Evolutionary conservation across 1,140 invertebrate genomes (phyloP), one percentile per base, ranked within the genome.

Genomic region (Cryptotermes secundus): DNA sequence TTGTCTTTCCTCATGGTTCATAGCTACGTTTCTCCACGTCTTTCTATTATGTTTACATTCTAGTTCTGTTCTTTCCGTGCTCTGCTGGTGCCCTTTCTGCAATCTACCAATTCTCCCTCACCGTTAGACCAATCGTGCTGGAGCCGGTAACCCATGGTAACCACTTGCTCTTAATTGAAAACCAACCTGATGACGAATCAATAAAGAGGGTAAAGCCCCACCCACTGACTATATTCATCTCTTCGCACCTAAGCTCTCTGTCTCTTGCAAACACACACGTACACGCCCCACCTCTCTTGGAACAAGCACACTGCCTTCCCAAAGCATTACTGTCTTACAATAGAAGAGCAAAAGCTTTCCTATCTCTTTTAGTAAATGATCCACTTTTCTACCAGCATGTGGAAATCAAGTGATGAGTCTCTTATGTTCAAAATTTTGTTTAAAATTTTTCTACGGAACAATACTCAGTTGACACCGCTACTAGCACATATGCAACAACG

Each of bases 131-230:
- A n/a, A 22, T 34, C 79, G 79, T 12, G 80, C 31, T 81, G 24
- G 80, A 72, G 86, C 86, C 84, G 88, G 88, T 89, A 88, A 86
- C 89, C 88, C 86, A 81, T 88, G 88, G 88, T 88, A 88, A 89
- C 89, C 88, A 89, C 89, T 89, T 88, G 88, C 88, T 88, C 89
- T 89, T 89, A 89, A 89, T 89, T 89, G 89, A 89, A 89, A 89
- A 89, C 88, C 88, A 88, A 89, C 88, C 88, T 89, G 88, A 89
- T 89, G 88, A 89, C 88, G 88, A 89, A 89, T 89, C 88, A 89
- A 89, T 89, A 89, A 89, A 88, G 87, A 86, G 87, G 86, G 87
- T 85, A 86, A 83, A 12, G 80, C 80, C 34, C n/a, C 80, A 35
- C 80, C 80, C 80, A 35, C 22, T 3, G 80, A 14, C 59, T 31